These are phyloP conservation scores for Empis stercorea DNA, from an alignment of 2,888 invertebrate species.

Conservation along the genomic window DNA sequence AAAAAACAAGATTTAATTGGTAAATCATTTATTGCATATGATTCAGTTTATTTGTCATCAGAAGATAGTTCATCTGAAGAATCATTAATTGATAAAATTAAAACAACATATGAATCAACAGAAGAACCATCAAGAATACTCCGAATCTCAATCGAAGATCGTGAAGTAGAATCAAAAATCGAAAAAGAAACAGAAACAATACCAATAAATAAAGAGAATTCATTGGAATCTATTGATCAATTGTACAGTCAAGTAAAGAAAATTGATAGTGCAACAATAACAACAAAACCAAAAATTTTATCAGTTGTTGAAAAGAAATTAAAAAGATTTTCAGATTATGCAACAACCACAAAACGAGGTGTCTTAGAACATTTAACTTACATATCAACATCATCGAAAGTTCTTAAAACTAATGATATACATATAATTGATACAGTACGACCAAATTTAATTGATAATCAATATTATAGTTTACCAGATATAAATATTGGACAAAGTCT, in stretches of 20 bases:
- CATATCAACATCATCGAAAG: slow-evolving; percentile 13
- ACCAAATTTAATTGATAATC: slow-evolving; percentile 43
- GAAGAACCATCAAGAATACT: slow-evolving; percentile 22
- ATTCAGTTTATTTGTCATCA: slow-evolving; percentile 35
- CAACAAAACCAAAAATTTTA: slow-evolving; percentile 43
- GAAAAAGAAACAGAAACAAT: not conserved
- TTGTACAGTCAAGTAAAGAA: slow-evolving; percentile 30
- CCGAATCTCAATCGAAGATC: slow-evolving; percentile 33
- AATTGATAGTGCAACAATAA: slow-evolving; percentile 26
- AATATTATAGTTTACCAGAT: slow-evolving; percentile 58
- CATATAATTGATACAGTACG: slow-evolving; percentile 17
- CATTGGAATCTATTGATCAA: not conserved
- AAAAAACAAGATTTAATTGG: not conserved
- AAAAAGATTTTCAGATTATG: slow-evolving; percentile 22
- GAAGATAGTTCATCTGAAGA: slow-evolving; percentile 31
- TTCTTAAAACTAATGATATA: slow-evolving; percentile 13
- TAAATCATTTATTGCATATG: slow-evolving; percentile 32
- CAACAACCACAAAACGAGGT: slow-evolving; percentile 12
- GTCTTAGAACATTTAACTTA: slow-evolving; percentile 19
- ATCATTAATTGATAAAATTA: slow-evolving; percentile 24
- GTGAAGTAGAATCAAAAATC: slow-evolving; percentile 20
- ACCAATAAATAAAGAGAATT: no score
- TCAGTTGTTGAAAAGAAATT: slow-evolving; percentile 36
- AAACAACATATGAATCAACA: slow-evolving; percentile 10
- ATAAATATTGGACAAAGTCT: slow-evolving; percentile 56